phyloP scores from a whole-genome alignment of 2,113 vertebrate genomes.

The Hemiscyllium ocellatum region DNA sequence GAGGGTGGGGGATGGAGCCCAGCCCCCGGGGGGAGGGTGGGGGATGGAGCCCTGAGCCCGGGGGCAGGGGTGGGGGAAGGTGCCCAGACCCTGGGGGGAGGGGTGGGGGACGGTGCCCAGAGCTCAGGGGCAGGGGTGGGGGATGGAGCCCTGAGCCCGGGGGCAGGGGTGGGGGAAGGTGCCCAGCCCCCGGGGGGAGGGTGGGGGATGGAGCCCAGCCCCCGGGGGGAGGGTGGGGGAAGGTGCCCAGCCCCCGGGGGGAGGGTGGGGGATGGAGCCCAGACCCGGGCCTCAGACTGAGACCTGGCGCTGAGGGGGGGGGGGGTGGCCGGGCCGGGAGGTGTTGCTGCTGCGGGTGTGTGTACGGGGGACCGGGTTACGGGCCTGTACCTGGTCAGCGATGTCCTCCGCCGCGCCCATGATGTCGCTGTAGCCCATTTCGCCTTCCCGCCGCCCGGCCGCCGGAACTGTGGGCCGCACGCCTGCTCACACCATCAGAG shows the following conservation, averaged over 20 bases:
- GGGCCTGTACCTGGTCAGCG: conserved; percentile 48
- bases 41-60: background rate
- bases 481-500: background rate
- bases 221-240: no score
- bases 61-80: conserved; percentile 33
- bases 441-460: background rate
- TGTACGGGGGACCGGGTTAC: background rate
- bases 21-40: no score
- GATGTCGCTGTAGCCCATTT: conserved; percentile 50
- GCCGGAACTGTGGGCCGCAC: background rate
- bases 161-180: conserved; percentile 26
- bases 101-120: no score
- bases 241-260: background rate
- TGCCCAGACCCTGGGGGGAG: background rate
- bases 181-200: no score
- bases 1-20: no score
- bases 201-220: no score
- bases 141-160: background rate
- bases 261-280: conserved; percentile 8
- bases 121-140: background rate
- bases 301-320: background rate
- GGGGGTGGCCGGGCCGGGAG: background rate
- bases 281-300: conserved; percentile 24
- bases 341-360: background rate
- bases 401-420: conserved; percentile 54